Percentiles rank a stretch among this genome's conserved stretches.
Evolutionary conservation across 2,888 invertebrate species (phyloP).

Genomic region (Julus scanicus): DNA sequence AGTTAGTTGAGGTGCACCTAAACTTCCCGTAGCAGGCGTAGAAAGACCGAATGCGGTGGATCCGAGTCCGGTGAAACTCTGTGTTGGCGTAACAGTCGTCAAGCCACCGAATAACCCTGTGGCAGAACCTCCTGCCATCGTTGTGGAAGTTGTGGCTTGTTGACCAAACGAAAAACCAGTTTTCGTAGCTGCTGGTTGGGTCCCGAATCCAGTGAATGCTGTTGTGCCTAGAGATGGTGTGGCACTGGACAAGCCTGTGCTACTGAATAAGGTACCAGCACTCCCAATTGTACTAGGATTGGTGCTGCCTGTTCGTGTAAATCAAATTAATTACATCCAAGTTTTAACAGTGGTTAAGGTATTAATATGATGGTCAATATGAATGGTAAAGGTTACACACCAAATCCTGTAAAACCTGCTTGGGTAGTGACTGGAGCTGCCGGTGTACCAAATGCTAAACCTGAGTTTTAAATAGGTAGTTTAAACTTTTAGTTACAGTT

Average conservation of each 20-base stretch:
- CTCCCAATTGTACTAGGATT: constrained; percentile 56
- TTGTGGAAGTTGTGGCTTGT: neutral
- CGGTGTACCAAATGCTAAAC: constrained; percentile 65
- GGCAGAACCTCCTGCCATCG: constrained; percentile 37
- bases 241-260: constrained; percentile 54
- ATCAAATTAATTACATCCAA: neutral
- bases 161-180: constrained; percentile 52
- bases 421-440: constrained; percentile 58
- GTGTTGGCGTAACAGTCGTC: neutral
- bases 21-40: neutral
- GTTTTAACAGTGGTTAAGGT: too few species aligned
- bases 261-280: constrained; percentile 58
- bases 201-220: neutral
- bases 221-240: neutral
- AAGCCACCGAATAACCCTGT: constrained; percentile 16
- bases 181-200: constrained; percentile 14
- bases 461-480: constrained; percentile 57
- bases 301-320: neutral
- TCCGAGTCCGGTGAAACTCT: neutral
- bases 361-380: too few species aligned
- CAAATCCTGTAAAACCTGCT: constrained; percentile 44
- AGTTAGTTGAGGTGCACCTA: neutral
- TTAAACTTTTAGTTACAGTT: neutral
- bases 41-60: neutral
- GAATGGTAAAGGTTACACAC: neutral